Conservation (phyloP, 35 echinoderm and acorn worm species). For the Heliocidaris tuberculata region DNA sequence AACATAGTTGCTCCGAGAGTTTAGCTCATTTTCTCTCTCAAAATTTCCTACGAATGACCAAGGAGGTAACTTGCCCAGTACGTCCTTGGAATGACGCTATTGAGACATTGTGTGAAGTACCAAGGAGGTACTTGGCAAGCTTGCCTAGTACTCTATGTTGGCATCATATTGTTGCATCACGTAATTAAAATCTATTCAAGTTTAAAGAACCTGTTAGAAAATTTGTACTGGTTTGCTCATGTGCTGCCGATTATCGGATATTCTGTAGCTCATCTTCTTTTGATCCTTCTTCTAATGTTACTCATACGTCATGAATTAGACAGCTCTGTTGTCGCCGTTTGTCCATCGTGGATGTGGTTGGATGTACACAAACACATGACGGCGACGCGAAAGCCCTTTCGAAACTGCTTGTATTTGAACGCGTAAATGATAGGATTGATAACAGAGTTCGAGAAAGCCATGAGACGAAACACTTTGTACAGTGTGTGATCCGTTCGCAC, state of each 20-base stretch:
- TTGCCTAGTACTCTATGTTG: no score
- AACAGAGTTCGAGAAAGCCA: slow-evolving; percentile 86
- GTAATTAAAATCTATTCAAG: no score
- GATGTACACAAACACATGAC: slow-evolving; percentile 63
- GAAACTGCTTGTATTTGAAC: slow-evolving; percentile 89
- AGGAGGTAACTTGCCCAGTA: no score
- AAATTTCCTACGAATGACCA: no score
- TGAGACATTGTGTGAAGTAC: no score
- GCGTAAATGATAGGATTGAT: slow-evolving; percentile 96
- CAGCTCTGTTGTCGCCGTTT: slow-evolving; percentile 27
- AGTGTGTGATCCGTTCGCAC: slow-evolving; percentile 32
- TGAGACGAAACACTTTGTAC: slow-evolving; percentile 75
- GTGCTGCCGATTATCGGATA: background rate
- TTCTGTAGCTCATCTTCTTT: background rate
- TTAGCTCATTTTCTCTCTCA: no score
- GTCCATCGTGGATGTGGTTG: slow-evolving; percentile 49
- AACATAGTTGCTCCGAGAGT: no score
- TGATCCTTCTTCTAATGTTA: background rate
- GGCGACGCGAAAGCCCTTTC: slow-evolving; percentile 74
- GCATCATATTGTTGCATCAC: no score
- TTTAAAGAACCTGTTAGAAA: no score
- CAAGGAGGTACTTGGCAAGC: no score
- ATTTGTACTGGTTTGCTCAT: no score
- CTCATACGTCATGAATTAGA: slow-evolving; percentile 15
- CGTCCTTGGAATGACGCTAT: no score